Base-by-base conservation (phyloP, 2,113 vertebrate species). In the Sphaerodactylus townsendi region DNA sequence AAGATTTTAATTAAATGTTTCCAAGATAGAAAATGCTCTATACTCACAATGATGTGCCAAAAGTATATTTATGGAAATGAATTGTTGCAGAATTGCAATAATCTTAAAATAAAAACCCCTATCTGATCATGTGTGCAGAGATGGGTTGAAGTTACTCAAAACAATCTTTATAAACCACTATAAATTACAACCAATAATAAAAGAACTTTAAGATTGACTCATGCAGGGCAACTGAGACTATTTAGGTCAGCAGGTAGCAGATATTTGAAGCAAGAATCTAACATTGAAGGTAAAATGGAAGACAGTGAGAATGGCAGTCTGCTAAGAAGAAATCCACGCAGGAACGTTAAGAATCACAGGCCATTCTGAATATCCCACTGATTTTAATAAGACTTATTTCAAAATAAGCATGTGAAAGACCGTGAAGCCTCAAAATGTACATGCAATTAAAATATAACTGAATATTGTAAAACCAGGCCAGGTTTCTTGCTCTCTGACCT, bases 1-100 rank as follows among this genome's bases (percentile, higher is more conserved):
- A 25, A 6, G 46, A 33, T 75, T 77, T 84, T 85, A 75, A 89
- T 86, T 84, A 88, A 89, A 81, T 41, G 48, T n/a, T 85, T 85
- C 70, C 56, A 81, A 76, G 70, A 79, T 35, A 90, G 75, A 82
- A 77, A 89, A 48, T 53, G 77, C 46, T 84, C 53, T 81, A 15
- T 17, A 75, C 76, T n/a, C 44, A 65, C 41, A 17, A 84, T 48
- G 83, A 66, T 89, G 17, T 92, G 33, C 37, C 75, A 87, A 77
- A 90, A 85, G 21, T 62, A 66, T 78, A 87, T 66, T 82, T 79
- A 73, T 44, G 80, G 68, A 79, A 66, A 78, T 65, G 13, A 79
- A 71, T 17, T 78, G 21, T 56, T 66, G 30, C 41, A 25, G 44
- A 33, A 78, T 72, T 69, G 39, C 68, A 79, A 21, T 46, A 21